Conservation (phyloP, 2,113 vertebrate genomes). For the Mus pahari region DNA sequence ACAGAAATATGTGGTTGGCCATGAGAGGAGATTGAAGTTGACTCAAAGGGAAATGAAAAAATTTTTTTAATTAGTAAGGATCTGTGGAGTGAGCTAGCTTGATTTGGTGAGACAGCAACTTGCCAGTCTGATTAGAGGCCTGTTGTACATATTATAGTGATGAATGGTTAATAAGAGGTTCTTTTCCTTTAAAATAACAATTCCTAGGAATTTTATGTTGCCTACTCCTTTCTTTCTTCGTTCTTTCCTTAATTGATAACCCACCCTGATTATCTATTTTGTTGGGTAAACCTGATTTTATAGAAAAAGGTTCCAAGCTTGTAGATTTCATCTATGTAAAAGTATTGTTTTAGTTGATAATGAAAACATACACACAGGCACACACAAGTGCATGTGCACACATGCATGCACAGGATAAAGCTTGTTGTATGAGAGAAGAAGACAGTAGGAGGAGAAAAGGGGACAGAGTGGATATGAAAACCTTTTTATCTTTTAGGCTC, state of each 20-base stretch:
- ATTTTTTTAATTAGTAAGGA: neutral
- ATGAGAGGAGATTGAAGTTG: constrained; percentile 5
- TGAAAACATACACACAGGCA: neutral
- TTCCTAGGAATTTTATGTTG: neutral
- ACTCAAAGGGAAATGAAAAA: neutral
- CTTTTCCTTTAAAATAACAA: neutral
- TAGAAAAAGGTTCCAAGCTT: neutral
- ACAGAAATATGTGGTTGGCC: neutral
- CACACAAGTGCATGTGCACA: neutral
- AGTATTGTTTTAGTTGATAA: neutral
- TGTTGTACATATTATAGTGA: neutral
- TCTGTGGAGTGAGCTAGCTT: constrained; percentile 6
- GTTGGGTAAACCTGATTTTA: neutral
- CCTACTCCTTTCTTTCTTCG: neutral
- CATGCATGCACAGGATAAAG: too few species aligned
- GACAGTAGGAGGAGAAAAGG: neutral
- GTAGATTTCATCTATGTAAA: neutral
- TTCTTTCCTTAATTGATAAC: neutral
- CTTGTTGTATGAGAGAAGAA: neutral
- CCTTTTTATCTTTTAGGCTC: neutral
- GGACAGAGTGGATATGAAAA: neutral
- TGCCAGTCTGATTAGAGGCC: neutral
- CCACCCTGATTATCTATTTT: neutral
- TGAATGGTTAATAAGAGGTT: neutral
- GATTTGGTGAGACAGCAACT: neutral